These are phyloP conservation scores for Oscheius sp. DNA, from an alignment of 2,888 invertebrate species.

Conservation along the genomic window DNA sequence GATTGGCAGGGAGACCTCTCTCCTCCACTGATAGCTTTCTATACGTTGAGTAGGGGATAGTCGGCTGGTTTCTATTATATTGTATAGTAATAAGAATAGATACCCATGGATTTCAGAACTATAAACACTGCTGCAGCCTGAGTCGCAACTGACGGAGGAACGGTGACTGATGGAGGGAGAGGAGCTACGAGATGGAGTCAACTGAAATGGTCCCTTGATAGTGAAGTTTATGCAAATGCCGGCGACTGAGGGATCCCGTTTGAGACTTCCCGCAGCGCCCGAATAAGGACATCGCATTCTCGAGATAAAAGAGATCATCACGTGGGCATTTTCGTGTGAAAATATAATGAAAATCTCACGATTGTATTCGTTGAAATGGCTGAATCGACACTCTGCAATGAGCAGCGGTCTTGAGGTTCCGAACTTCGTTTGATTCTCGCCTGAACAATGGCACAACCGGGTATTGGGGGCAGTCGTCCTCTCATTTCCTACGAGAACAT, in stretches of 20 bases:
- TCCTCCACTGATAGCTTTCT: conserved; percentile 46
- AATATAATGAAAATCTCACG: conserved; percentile 5
- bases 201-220: conserved; percentile 1
- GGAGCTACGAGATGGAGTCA: conserved; percentile 23
- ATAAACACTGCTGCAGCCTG: conserved; percentile 29
- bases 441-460: conserved; percentile 45
- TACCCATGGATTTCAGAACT: conserved; percentile 22
- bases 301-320: no score
- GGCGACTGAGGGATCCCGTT: conserved; percentile 8
- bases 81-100: background rate
- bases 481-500: conserved; percentile 38
- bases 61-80: conserved; percentile 25
- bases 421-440: conserved; percentile 38
- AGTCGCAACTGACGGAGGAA: conserved; percentile 32
- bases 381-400: conserved; percentile 46
- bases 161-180: conserved; percentile 31
- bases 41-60: conserved; percentile 49
- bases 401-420: conserved; percentile 41
- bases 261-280: conserved; percentile 11
- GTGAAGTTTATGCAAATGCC: conserved; percentile 8
- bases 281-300: conserved; percentile 19
- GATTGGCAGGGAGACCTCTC: conserved; percentile 10
- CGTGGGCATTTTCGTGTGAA: background rate
- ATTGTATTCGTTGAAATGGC: conserved; percentile 32
- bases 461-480: conserved; percentile 45